Conservation (phyloP, 1,140 invertebrate species). For the Bombus waltoni region DNA sequence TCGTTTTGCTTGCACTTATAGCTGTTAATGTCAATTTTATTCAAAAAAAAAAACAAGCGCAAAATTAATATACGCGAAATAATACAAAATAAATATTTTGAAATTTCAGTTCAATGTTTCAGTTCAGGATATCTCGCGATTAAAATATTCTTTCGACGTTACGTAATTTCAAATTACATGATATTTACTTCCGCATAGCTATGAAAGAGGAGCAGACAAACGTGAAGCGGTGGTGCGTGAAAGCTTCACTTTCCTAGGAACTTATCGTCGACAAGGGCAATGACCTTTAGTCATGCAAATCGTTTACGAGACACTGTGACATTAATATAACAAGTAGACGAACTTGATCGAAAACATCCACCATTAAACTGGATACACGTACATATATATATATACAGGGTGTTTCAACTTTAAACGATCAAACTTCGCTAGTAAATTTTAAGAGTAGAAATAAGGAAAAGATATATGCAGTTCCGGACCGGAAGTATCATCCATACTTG, state of each 20-base stretch:
- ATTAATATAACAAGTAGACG: slow-evolving; percentile 12
- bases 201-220: slow-evolving; percentile 12
- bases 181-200: neutral
- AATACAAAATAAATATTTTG: neutral
- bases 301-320: slow-evolving; percentile 41
- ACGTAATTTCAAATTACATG: neutral
- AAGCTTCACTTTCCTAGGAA: slow-evolving; percentile 20
- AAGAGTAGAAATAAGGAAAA: too few species aligned
- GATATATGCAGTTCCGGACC: slow-evolving; percentile 78
- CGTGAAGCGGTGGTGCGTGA: neutral
- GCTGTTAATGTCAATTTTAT: neutral
- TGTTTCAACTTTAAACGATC: too few species aligned
- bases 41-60: neutral
- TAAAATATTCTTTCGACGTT: neutral
- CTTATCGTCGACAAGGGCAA: slow-evolving; percentile 53
- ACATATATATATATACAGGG: too few species aligned
- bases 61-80: neutral
- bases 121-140: too few species aligned
- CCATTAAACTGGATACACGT: slow-evolving; percentile 16
- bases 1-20: neutral
- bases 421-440: too few species aligned
- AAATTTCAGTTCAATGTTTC: neutral
- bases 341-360: slow-evolving; percentile 32
- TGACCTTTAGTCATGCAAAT: slow-evolving; percentile 38
- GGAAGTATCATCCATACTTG: slow-evolving; percentile 68